These are phyloP conservation scores for Drosophila cognata DNA, from an alignment of 2,888 invertebrate species.

Conservation along the genomic window DNA sequence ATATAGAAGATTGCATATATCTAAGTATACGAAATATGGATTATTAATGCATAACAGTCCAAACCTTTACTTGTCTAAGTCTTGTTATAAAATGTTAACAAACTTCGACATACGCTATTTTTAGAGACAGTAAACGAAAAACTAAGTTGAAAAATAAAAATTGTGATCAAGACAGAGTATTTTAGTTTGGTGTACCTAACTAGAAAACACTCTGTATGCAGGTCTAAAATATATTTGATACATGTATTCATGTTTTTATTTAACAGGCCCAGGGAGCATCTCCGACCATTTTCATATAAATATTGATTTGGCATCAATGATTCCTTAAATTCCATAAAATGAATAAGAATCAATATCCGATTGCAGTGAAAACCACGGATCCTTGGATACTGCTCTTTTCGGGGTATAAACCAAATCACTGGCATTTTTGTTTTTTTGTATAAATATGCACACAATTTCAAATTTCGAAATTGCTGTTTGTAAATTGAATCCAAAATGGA, in stretches of 20 bases:
- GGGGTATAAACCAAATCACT: neutral
- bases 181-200: too few species aligned
- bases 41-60: neutral
- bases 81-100: neutral
- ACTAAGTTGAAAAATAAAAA: neutral
- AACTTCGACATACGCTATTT: neutral
- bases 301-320: neutral
- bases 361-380: neutral
- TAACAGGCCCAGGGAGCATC: neutral
- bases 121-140: too few species aligned
- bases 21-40: neutral
- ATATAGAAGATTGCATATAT: neutral
- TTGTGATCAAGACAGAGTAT: too few species aligned
- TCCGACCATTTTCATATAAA: neutral
- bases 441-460: neutral
- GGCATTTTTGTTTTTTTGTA: neutral
- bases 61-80: neutral
- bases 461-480: neutral
- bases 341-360: neutral
- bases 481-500: neutral
- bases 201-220: neutral
- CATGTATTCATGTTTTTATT: neutral
- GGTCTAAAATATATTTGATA: neutral
- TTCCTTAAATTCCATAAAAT: neutral
- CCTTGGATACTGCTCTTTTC: neutral